These are phyloP conservation scores for Zaprionus vittiger DNA, from an alignment of 1,140 invertebrate genomes.

Conservation along the genomic window DNA sequence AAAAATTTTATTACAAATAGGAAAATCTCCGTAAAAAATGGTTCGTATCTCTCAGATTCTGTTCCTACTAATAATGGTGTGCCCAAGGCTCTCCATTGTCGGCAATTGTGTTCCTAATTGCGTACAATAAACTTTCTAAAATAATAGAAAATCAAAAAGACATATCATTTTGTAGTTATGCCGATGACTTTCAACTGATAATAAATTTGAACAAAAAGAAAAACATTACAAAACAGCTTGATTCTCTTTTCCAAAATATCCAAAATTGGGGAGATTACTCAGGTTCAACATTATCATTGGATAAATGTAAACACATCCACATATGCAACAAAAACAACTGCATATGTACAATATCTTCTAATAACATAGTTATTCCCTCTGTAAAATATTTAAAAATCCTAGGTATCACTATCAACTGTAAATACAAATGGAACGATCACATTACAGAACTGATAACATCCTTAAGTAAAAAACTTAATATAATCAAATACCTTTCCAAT, in stretches of 20 bases:
- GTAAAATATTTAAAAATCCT: constrained; percentile 29
- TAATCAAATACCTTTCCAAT: constrained; percentile 1
- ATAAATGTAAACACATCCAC: constrained; percentile 42
- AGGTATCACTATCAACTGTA: constrained; percentile 35
- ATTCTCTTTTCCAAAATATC: constrained; percentile 21
- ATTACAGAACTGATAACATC: neutral
- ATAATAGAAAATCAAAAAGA: too few relatives aligned
- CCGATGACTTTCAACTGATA: constrained; percentile 36
- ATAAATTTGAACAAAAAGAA: constrained; percentile 17
- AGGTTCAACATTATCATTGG: constrained; percentile 25
- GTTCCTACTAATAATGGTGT: constrained; percentile 25
- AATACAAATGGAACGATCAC: constrained; percentile 27
- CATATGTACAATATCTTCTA: neutral
- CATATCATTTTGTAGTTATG: constrained; percentile 29
- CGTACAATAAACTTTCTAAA: too few relatives aligned
- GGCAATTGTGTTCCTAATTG: too few relatives aligned
- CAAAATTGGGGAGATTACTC: constrained; percentile 26
- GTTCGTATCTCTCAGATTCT: too few relatives aligned
- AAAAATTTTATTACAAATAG: too few relatives aligned
- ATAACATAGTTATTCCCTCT: constrained; percentile 5
- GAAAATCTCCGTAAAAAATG: too few relatives aligned
- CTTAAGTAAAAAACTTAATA: neutral
- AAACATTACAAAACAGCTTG: constrained; percentile 5
- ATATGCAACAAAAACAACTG: constrained; percentile 37
- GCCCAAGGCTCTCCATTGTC: too few relatives aligned